These are phyloP conservation scores for Mylabris phalerata DNA, from an alignment of 1,140 invertebrate genomes.

Conservation along the genomic window DNA sequence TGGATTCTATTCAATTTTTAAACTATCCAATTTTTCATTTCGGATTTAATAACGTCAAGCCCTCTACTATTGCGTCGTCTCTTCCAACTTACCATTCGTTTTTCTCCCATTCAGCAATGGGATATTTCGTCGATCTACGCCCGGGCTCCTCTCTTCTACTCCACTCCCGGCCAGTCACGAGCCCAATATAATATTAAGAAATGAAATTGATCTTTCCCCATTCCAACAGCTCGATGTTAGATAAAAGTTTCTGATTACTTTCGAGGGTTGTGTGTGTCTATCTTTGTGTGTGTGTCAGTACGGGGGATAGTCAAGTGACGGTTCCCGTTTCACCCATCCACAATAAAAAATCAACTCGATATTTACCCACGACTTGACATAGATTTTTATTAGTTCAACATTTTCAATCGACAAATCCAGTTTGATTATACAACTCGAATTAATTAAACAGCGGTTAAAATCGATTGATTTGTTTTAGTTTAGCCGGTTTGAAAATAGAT, in stretches of 20 bases:
- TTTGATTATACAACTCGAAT: no score
- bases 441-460: no score
- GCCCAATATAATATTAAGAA: constrained; percentile 39
- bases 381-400: no score
- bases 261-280: constrained; percentile 2
- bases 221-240: constrained; percentile 27
- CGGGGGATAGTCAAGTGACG: no score
- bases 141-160: constrained; percentile 7
- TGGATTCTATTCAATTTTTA: constrained; percentile 21
- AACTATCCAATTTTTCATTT: constrained; percentile 44
- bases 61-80: neutral
- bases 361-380: no score
- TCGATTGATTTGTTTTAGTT: no score
- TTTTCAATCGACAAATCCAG: no score
- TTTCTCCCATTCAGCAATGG: constrained; percentile 21
- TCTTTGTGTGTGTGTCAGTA: no score
- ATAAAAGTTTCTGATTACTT: constrained; percentile 37
- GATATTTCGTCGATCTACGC: constrained; percentile 25
- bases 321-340: no score
- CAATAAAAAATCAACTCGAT: no score
- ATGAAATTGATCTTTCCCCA: constrained; percentile 36
- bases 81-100: no score
- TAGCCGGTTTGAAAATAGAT: no score
- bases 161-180: constrained; percentile 29
- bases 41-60: constrained; percentile 43